A percentile compares a stretch with the other conserved stretches of the same genome.
phyloP scores from a whole-genome alignment of 2,888 invertebrate species.

The Caenorhabditis parvicauda region DNA sequence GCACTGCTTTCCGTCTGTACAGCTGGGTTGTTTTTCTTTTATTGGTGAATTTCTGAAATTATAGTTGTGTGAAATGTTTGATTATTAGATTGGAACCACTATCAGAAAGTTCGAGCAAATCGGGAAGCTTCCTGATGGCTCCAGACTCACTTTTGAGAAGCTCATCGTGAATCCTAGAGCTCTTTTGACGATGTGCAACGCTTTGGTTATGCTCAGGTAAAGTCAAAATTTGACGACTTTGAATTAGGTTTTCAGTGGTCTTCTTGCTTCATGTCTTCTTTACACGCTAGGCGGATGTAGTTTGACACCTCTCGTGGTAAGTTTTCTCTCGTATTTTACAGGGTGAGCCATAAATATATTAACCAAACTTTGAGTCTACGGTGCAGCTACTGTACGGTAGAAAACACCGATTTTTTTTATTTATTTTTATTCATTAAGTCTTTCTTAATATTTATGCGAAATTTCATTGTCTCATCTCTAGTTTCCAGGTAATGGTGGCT shows the following conservation, averaged over 20 bases:
- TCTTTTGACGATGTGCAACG: constrained; percentile 37
- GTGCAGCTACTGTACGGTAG: too few relatives aligned
- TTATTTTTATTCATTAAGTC: too few relatives aligned
- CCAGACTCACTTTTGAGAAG: constrained; percentile 19
- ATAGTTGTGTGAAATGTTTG: not conserved
- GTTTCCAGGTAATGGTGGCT: too few relatives aligned
- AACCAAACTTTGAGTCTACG: too few relatives aligned
- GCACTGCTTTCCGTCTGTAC: constrained; percentile 19
- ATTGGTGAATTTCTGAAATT: constrained; percentile 16
- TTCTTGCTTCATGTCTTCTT: constrained; percentile 17
- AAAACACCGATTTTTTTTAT: too few relatives aligned
- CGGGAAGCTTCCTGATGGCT: constrained; percentile 20
- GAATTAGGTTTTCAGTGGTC: constrained; percentile 12
- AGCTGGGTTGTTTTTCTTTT: constrained; percentile 25
- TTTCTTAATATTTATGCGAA: too few relatives aligned
- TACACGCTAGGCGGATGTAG: constrained; percentile 21
- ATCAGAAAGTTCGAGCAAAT: constrained; percentile 35
- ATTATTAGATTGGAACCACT: constrained; percentile 29
- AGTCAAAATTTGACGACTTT: not conserved
- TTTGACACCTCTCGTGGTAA: constrained; percentile 21
- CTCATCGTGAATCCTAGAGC: constrained; percentile 29
- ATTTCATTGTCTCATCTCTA: too few relatives aligned
- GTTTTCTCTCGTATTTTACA: too few relatives aligned
- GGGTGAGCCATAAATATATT: too few relatives aligned
- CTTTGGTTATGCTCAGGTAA: constrained; percentile 38